phyloP scores from a whole-genome alignment of 1,140 invertebrate genomes.

The Drosophila pachea region DNA sequence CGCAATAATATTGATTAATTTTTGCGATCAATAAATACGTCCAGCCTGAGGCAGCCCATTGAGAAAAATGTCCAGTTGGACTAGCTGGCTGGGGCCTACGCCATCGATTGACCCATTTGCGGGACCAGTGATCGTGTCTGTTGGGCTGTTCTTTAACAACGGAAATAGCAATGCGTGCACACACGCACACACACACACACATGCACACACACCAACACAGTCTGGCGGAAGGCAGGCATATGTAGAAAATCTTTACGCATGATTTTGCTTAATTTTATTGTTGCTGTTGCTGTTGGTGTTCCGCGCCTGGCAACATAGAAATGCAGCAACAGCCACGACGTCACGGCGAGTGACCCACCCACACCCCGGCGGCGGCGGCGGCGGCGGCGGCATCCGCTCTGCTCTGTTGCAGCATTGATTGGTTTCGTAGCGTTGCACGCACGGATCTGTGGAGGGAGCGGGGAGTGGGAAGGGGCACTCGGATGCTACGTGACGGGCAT shows the following conservation, averaged over 20 bases:
- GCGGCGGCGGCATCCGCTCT: conserved; percentile 8
- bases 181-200: conserved; percentile 22
- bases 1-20: not conserved
- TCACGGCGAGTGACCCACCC: conserved; percentile 38
- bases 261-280: conserved; percentile 64
- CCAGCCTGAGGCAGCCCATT: conserved; percentile 1
- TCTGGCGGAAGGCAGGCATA: conserved; percentile 25
- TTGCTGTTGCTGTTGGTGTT: conserved; percentile 10
- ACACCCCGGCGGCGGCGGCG: conserved; percentile 6
- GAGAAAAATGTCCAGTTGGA: conserved; percentile 24
- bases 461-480: conserved; percentile 5
- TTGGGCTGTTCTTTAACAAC: conserved; percentile 39
- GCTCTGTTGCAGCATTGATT: conserved; percentile 47
- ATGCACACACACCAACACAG: conserved; percentile 30
- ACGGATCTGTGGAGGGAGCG: conserved; percentile 18
- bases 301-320: conserved; percentile 1
- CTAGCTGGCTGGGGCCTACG: conserved; percentile 23
- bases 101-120: conserved; percentile 43
- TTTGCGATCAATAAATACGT: not conserved
- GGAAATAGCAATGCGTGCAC: conserved; percentile 62
- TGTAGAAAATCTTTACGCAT: conserved; percentile 67
- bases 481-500: conserved; percentile 58
- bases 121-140: conserved; percentile 22
- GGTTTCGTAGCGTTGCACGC: conserved; percentile 39
- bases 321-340: conserved; percentile 3